Base-by-base conservation (phyloP, 1,140 invertebrate species). In the Drosophila ercepeae region DNA sequence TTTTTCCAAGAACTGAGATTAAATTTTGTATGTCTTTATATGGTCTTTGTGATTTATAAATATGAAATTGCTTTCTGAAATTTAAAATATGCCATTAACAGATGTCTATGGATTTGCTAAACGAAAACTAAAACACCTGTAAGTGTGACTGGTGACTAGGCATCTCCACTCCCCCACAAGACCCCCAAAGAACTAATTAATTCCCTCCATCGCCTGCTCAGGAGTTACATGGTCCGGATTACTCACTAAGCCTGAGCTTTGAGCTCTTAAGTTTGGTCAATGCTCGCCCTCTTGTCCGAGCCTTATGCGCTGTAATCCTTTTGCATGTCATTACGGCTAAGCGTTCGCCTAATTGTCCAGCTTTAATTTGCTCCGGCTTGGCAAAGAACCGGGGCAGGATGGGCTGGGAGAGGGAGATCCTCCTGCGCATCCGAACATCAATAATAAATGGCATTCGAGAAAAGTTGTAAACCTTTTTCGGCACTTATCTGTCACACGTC, bases 401-500 rank as follows among this genome's bases (percentile, higher is more conserved):
- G 27, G 27, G 7, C 27, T 27, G 7, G 29, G 29, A 4, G 1
- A 39, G 36, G 13, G 36, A 7, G 7, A 16, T 42, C 39, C 39
- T 7, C 25, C 29, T n/a, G 19, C 27, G 39, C 58, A 21, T 48
- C 18, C 45, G 46, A 36, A 61, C 82, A 84, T 88, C 75, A 88
- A 89, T 88, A 89, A 88, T 89, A 89, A 89, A 88, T 88, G 74
- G 49, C 65, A 75, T 75, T 83, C 74, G 71, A 50, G 51, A 75
- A 86, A 86, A 88, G 75, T 89, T 89, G 79, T 79, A 89, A 89
- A 84, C 83, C 83, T 89, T 89, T 89, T 89, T 89, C 72, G 84
- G 78, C 83, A 84, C 83, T 89, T 89, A 89, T 89, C 84, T 89
- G 84, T 89, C 83, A 89, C 84, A 89, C 68, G 84, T 89, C 78